phyloP scores from a whole-genome alignment of 2,113 vertebrate genomes.

The Amazona vittata region DNA sequence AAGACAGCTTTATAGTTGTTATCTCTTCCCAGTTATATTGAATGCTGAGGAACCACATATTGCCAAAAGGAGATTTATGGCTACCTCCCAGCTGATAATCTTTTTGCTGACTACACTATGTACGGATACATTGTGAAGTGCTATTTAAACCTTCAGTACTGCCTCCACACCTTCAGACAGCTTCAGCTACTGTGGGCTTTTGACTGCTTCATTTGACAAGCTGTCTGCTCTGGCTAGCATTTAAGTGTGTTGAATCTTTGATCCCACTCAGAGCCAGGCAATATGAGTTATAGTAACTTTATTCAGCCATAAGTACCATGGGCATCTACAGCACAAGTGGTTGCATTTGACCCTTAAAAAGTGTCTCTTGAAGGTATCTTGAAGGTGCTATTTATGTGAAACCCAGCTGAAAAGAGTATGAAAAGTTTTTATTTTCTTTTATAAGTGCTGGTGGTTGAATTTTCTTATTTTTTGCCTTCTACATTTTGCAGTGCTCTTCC shows the following conservation, averaged over 20 bases:
- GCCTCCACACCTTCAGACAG: not conserved
- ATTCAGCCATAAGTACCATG: not conserved
- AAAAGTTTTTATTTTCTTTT: not conserved
- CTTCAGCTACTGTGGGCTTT: not conserved
- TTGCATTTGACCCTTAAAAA: not conserved
- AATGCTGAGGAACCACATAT: not conserved
- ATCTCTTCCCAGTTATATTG: not conserved
- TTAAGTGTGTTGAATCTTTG: not conserved
- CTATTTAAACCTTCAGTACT: not conserved
- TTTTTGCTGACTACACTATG: slow-evolving; percentile 16
- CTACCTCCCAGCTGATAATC: not conserved
- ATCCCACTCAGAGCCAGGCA: not conserved
- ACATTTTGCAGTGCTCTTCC: not conserved
- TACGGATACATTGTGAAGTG: slow-evolving; percentile 3
- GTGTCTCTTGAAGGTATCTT: not conserved
- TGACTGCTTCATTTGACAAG: not conserved
- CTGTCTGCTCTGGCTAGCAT: not conserved
- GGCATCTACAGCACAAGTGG: not conserved
- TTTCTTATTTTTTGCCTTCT: not conserved
- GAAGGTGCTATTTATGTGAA: not conserved
- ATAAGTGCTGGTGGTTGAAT: not conserved
- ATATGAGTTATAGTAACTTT: not conserved
- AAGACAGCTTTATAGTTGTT: not conserved
- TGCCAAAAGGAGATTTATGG: not conserved
- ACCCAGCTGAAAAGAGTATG: not conserved